Percentiles rank a stretch among this genome's conserved stretches.
Conservation (phyloP, 2,113 vertebrate species). For the Oryzias woworae region DNA sequence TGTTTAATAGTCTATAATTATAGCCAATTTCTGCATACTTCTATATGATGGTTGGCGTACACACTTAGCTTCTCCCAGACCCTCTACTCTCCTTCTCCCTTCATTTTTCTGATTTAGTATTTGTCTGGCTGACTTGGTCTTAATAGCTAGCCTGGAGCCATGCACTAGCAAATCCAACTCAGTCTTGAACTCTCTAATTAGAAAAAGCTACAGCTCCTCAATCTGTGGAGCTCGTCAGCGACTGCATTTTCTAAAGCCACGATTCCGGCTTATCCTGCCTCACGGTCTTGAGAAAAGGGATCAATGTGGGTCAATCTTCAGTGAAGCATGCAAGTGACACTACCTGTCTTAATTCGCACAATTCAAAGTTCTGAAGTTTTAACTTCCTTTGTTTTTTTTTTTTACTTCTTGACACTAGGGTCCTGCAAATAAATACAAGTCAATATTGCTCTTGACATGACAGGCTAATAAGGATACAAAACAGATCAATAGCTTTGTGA, state of each 20-base stretch:
- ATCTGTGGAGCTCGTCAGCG: constrained; percentile 56
- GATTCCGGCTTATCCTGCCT: constrained; percentile 29
- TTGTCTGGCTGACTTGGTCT: constrained; percentile 48
- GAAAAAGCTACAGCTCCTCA: constrained; percentile 58
- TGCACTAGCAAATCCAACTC: constrained; percentile 50
- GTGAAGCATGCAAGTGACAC: constrained; percentile 42
- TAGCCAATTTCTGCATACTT: background rate
- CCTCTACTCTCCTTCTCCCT: constrained; percentile 15
- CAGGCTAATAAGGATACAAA: constrained; percentile 42
- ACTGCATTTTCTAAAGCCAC: constrained; percentile 51
- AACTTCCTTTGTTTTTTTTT: constrained; percentile 40
- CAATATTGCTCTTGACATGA: constrained; percentile 30
- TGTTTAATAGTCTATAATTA: background rate
- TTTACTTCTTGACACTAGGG: constrained; percentile 33
- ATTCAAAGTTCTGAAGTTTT: constrained; percentile 48
- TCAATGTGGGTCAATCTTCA: constrained; percentile 52
- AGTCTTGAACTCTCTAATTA: constrained; percentile 68
- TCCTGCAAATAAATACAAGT: constrained; percentile 42
- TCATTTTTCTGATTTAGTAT: constrained; percentile 46
- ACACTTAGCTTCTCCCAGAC: constrained; percentile 4
- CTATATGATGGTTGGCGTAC: background rate
- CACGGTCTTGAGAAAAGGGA: constrained; percentile 33
- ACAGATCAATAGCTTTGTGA: constrained; percentile 28
- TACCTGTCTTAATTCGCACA: constrained; percentile 30
- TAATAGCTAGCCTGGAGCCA: constrained; percentile 59